Conservation (phyloP, 2,888 invertebrate genomes). For the Caenorhabditis angaria region DNA sequence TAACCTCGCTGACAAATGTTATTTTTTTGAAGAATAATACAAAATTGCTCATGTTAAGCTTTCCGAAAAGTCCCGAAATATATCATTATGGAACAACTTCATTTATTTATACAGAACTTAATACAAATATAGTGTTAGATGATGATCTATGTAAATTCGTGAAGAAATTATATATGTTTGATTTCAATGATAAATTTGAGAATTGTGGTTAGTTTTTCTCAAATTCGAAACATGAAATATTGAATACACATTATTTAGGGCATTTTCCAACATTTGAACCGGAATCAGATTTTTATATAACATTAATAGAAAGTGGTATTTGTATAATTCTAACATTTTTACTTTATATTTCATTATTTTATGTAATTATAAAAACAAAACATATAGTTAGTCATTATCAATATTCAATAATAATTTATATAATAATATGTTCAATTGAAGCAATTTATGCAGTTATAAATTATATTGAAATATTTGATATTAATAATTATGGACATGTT, state of each 20-base stretch:
- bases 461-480: constrained; percentile 2
- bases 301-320: neutral
- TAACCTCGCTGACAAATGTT: neutral
- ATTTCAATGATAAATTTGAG: constrained; percentile 7
- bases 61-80: neutral
- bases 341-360: neutral
- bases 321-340: neutral
- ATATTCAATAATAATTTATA: neutral
- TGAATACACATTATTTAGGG: neutral
- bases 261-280: constrained; percentile 1
- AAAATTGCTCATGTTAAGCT: neutral
- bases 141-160: neutral
- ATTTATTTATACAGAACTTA: neutral
- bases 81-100: neutral
- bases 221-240: neutral
- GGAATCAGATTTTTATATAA: neutral
- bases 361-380: neutral
- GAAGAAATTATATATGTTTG: neutral
- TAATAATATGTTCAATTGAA: neutral
- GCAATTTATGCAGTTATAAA: constrained; percentile 1
- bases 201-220: constrained; percentile 4
- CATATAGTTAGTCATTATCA: neutral
- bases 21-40: neutral
- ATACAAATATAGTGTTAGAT: neutral
- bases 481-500: neutral